These are phyloP conservation scores for Echinometra lucunter DNA, from an alignment of 53 echinoderm and acorn worm genomes.

Conservation along the genomic window DNA sequence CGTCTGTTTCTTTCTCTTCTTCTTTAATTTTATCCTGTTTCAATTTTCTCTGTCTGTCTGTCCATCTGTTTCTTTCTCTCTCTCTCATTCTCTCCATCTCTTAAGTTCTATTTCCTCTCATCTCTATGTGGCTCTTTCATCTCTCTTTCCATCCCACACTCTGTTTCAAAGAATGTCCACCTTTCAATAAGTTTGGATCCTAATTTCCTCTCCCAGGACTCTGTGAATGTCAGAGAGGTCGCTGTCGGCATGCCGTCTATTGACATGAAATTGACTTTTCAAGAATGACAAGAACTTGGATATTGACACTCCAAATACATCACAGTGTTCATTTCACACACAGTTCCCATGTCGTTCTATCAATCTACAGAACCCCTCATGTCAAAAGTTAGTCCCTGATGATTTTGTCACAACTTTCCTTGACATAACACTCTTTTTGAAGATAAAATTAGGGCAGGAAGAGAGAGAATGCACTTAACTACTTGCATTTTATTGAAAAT, in stretches of 20 bases:
- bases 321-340: constrained; percentile 8
- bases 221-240: constrained; percentile 36
- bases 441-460: neutral
- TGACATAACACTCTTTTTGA: neutral
- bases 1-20: no score
- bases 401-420: neutral
- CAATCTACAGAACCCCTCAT: neutral
- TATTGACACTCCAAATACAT: constrained; percentile 55
- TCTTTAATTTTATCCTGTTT: no score
- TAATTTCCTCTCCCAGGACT: constrained; percentile 60
- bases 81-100: neutral
- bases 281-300: constrained; percentile 37
- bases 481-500: constrained; percentile 20
- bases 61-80: constrained; percentile 1
- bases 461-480: neutral
- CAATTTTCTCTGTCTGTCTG: no score
- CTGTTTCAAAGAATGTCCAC: constrained; percentile 13
- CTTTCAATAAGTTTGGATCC: constrained; percentile 27
- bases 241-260: constrained; percentile 44
- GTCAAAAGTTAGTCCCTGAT: constrained; percentile 9
- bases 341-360: constrained; percentile 36
- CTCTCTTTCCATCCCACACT: constrained; percentile 35
- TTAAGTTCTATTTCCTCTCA: constrained; percentile 28
- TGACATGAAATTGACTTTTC: constrained; percentile 66
- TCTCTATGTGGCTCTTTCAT: neutral